These are phyloP conservation scores for Aeoliscus strigatus DNA, from an alignment of 2,797 vertebrate genomes.

Conservation along the genomic window DNA sequence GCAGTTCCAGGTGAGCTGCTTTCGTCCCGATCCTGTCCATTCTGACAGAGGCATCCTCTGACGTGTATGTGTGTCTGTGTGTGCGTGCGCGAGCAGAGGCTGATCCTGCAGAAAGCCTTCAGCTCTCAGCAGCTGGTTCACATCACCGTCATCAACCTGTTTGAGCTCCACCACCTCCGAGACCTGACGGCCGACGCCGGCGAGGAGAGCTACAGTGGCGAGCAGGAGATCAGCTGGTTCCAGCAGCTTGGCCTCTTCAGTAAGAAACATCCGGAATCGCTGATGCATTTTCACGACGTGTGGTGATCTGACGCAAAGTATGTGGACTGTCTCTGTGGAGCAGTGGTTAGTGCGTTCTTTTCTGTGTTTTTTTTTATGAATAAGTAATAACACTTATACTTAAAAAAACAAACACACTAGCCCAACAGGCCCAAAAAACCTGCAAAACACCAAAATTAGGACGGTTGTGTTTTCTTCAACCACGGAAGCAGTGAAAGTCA, in stretches of 20 bases:
- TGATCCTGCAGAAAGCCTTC: constrained; percentile 94
- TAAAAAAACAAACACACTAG: too few species aligned
- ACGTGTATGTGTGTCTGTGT: neutral
- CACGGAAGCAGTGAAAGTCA: too few species aligned
- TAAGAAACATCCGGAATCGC: constrained; percentile 57
- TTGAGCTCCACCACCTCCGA: constrained; percentile 93
- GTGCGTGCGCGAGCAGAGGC: constrained; percentile 70
- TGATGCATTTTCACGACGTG: too few species aligned
- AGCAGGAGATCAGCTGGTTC: constrained; percentile 92
- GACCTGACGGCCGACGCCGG: constrained; percentile 83
- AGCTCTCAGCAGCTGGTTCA: constrained; percentile 98
- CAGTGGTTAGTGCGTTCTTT: too few species aligned
- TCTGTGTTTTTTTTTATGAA: too few species aligned
- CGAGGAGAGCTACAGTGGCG: constrained; percentile 84
- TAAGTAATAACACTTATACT: too few species aligned
- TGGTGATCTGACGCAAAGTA: too few species aligned
- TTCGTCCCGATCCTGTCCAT: neutral
- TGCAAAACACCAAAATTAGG: too few species aligned
- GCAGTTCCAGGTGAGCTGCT: constrained; percentile 86
- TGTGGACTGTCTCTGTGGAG: too few species aligned
- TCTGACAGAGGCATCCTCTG: too few species aligned
- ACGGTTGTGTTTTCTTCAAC: too few species aligned
- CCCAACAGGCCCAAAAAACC: too few species aligned
- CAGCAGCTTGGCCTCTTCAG: constrained; percentile 94
- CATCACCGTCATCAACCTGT: constrained; percentile 96